phyloP scores from a whole-genome alignment of 2,113 vertebrate species.

The Eira barbara region DNA sequence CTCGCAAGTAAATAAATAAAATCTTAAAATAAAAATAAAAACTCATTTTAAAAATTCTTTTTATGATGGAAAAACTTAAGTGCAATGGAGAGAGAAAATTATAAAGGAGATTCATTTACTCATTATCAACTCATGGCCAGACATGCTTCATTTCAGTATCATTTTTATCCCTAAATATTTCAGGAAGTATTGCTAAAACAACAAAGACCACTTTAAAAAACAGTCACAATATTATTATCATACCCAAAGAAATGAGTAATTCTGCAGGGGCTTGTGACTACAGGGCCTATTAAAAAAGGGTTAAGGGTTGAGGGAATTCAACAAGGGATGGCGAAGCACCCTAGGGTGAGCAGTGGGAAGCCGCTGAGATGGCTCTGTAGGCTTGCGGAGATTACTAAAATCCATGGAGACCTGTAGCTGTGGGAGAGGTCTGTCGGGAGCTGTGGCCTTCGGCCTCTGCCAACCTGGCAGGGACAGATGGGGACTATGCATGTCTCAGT shows the following conservation, averaged over 20 bases:
- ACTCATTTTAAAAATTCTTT: neutral
- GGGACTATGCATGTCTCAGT: neutral
- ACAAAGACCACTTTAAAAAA: neutral
- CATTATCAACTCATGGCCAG: neutral
- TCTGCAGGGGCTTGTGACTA: neutral
- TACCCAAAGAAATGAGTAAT: neutral
- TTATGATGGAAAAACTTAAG: neutral
- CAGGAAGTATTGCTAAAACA: neutral
- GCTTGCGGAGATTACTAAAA: neutral
- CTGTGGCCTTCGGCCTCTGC: neutral
- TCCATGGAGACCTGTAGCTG: neutral
- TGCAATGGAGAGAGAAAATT: neutral
- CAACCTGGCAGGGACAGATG: neutral
- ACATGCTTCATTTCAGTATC: neutral
- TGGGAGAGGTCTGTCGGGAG: neutral
- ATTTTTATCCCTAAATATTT: constrained; percentile 20
- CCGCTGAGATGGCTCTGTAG: neutral
- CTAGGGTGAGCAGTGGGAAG: neutral
- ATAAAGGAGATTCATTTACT: neutral
- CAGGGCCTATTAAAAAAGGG: neutral
- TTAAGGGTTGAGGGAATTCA: neutral
- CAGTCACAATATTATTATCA: neutral
- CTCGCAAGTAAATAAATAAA: too few relatives aligned
- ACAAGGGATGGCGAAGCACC: neutral
- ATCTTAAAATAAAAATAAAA: too few relatives aligned